phyloP scores from a whole-genome alignment of 2,888 invertebrate genomes.

The Anoplius nigerrimus region DNA sequence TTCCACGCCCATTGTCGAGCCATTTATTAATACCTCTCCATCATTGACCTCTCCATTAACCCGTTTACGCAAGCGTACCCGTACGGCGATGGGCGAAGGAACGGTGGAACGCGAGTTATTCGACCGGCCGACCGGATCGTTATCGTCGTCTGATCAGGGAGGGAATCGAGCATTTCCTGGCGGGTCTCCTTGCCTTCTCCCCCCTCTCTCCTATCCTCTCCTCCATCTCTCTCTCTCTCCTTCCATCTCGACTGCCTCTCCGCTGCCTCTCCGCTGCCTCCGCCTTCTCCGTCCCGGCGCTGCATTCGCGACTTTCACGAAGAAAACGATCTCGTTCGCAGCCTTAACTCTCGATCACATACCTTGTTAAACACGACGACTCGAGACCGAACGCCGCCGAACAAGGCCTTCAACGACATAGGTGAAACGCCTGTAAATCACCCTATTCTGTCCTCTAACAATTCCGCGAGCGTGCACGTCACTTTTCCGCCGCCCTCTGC shows the following conservation, averaged over 20 bases:
- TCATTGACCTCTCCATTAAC: conserved; percentile 57
- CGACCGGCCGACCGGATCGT: conserved; percentile 43
- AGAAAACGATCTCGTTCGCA: conserved; percentile 54
- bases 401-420: too few relatives aligned
- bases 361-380: conserved; percentile 52
- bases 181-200: conserved; percentile 25
- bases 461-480: too few relatives aligned
- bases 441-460: too few relatives aligned
- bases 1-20: conserved; percentile 54
- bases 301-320: conserved; percentile 45
- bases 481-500: too few relatives aligned
- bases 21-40: conserved; percentile 54
- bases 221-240: background rate
- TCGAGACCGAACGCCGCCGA: conserved; percentile 30
- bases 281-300: conserved; percentile 3
- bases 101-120: conserved; percentile 47
- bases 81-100: conserved; percentile 24
- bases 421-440: conserved; percentile 5
- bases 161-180: conserved; percentile 45
- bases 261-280: too few relatives aligned
- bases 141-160: conserved; percentile 41
- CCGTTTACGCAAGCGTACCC: conserved; percentile 50
- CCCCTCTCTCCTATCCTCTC: background rate
- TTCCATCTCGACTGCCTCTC: too few relatives aligned
- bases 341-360: conserved; percentile 55